Base-by-base conservation (phyloP, 2,113 vertebrate species). In the Urocolius indicus region DNA sequence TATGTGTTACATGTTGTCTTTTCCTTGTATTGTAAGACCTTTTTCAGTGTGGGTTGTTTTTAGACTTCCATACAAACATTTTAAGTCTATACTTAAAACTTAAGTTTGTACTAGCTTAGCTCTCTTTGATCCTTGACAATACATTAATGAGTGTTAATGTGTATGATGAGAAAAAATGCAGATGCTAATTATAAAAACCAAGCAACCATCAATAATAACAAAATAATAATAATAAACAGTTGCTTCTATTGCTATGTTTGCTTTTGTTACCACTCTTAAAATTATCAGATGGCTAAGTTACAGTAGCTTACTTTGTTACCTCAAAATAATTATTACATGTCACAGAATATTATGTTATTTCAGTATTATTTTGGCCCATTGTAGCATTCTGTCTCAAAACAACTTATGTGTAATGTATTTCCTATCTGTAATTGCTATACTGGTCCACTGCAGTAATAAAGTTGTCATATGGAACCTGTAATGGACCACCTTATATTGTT, bases 341-440 rank as follows among this genome's bases (percentile, higher is more conserved):
- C 87, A 77, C 6, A 82, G 87, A 84, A 66, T 84, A 94, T 61
- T 58, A 55, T 78, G 46, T 86, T 94, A 62, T n/a, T 87, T 15
- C 21, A 86, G 16, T 74, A 86, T 89, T 63, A 51, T 84, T 67
- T 93, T 93, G 30, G 34, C 67, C 49, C 92, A 0, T 77, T 94
- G 48, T 71, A 55, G 30, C 27, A 68, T 76, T 96, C 92, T 84
- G 76, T 85, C 84, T 97, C 69, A 90, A 96, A 94, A 65, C 54
- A 90, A 96, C 17, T 66, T 89, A 20, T 30, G 7, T 74, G 45
- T 71, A 95, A 86, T 78, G 20, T 84, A 88, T 92, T 97, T 94
- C 91, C 30, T 83, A 65, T 79, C 90, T 2, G 2, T 96, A 84
- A 83, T 94, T 84, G 34, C 72, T 89, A 3, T 93, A 72, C 12